phyloP scores from a whole-genome alignment of 2,797 vertebrate species.

The Aplochiton taeniatus region DNA sequence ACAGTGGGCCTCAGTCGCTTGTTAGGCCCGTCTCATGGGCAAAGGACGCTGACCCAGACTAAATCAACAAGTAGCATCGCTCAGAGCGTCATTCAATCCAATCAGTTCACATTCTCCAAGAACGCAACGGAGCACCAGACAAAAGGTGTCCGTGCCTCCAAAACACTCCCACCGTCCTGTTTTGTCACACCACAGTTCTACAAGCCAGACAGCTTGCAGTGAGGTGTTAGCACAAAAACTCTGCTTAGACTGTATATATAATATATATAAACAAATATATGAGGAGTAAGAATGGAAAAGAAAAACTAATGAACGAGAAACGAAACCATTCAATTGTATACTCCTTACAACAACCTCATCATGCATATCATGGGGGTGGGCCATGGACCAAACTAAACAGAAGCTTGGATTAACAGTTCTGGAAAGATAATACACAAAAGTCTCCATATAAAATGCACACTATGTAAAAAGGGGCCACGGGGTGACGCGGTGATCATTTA shows the following conservation, averaged over 20 bases:
- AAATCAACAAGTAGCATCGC: slow-evolving; percentile 73
- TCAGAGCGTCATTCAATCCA: slow-evolving; percentile 70
- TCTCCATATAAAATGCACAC: slow-evolving; percentile 94
- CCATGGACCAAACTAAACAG: slow-evolving; percentile 80
- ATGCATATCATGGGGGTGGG: slow-evolving; percentile 88
- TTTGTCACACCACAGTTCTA: slow-evolving; percentile 71
- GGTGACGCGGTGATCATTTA: slow-evolving; percentile 91
- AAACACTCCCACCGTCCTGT: slow-evolving; percentile 60
- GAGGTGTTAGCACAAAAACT: slow-evolving; percentile 24
- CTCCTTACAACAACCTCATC: slow-evolving; percentile 84
- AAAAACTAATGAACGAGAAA: slow-evolving; percentile 73
- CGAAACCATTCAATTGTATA: slow-evolving; percentile 83
- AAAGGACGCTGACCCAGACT: slow-evolving; percentile 60
- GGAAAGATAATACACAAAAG: slow-evolving; percentile 93
- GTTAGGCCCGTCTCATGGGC: slow-evolving; percentile 53
- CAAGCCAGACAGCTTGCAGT: slow-evolving; percentile 40
- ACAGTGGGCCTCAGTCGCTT: slow-evolving; percentile 56
- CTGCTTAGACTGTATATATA: slow-evolving; percentile 76
- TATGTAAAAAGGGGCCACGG: slow-evolving; percentile 98
- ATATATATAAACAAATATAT: slow-evolving; percentile 71
- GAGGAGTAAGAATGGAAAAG: slow-evolving; percentile 28
- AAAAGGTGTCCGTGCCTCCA: slow-evolving; percentile 55
- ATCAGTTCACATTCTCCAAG: slow-evolving; percentile 77
- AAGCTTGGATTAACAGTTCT: slow-evolving; percentile 83
- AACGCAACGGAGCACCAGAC: slow-evolving; percentile 70